These are phyloP conservation scores for Alexandromys oeconomus DNA, from an alignment of 2,797 vertebrate species.

Conservation along the genomic window DNA sequence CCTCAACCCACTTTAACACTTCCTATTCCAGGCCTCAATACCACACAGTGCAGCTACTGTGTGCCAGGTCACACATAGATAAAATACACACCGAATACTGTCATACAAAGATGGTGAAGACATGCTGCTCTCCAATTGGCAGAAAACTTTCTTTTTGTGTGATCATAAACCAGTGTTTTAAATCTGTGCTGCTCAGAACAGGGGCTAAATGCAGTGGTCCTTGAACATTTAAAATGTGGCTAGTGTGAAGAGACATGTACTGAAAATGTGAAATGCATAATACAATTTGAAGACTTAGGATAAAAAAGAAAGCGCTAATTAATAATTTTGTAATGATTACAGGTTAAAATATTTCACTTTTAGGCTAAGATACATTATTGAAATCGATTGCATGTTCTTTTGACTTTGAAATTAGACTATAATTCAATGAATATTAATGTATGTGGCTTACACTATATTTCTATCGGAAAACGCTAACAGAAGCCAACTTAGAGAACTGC, in stretches of 20 bases:
- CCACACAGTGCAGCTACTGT: background rate
- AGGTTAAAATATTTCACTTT: background rate
- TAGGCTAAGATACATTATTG: background rate
- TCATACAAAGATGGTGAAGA: background rate
- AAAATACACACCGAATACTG: background rate
- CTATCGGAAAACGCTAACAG: background rate
- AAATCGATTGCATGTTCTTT: slow-evolving; percentile 19
- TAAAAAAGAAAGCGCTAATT: background rate
- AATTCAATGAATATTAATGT: slow-evolving; percentile 11
- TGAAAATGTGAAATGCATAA: background rate
- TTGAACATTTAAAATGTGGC: background rate
- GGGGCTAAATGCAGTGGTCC: background rate
- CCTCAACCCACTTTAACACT: slow-evolving; percentile 5
- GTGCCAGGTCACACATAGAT: background rate
- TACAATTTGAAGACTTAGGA: background rate
- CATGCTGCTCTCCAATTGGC: background rate
- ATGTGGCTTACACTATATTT: background rate
- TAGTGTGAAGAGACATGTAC: background rate
- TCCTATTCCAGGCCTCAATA: slow-evolving; percentile 22
- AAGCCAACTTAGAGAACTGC: background rate
- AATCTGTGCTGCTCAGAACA: background rate
- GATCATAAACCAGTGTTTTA: background rate
- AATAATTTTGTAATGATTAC: slow-evolving; percentile 19
- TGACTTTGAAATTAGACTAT: background rate
- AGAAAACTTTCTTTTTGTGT: background rate